Conservation (phyloP, 2,797 vertebrate genomes). For the Labeo calbasu region DNA sequence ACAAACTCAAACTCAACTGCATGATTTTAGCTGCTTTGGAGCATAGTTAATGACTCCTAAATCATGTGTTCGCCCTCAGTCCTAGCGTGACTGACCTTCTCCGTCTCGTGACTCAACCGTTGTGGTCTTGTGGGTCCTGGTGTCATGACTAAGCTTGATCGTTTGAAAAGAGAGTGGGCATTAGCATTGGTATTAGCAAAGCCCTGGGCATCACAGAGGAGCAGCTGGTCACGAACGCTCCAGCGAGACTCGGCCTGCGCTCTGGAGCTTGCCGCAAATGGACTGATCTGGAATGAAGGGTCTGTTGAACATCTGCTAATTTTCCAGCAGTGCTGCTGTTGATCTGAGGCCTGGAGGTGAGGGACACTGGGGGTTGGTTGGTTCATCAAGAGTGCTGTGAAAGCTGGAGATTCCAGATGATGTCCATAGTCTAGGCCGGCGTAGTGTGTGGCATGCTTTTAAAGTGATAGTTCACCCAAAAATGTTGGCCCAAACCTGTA, state of each 20-base stretch:
- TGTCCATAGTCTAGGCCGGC: not conserved
- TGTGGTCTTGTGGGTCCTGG: slow-evolving; percentile 73
- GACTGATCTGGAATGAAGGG: slow-evolving; percentile 65
- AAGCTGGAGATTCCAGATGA: slow-evolving; percentile 28
- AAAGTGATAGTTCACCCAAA: not conserved
- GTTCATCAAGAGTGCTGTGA: slow-evolving; percentile 62
- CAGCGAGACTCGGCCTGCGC: slow-evolving; percentile 50
- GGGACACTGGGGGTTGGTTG: slow-evolving; percentile 26
- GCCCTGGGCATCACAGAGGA: slow-evolving; percentile 64
- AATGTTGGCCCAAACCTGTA: not conserved
- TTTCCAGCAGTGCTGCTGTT: slow-evolving; percentile 72
- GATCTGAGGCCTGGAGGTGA: slow-evolving; percentile 69
- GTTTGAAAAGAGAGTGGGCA: slow-evolving; percentile 55
- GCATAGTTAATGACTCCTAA: slow-evolving; percentile 8
- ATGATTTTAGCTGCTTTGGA: not conserved
- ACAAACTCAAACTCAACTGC: slow-evolving; percentile 4
- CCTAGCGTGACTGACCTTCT: slow-evolving; percentile 71
- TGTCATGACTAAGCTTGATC: slow-evolving; percentile 60
- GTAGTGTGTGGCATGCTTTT: not conserved
- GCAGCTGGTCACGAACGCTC: slow-evolving; percentile 75
- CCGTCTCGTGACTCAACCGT: slow-evolving; percentile 75
- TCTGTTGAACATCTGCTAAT: slow-evolving; percentile 79
- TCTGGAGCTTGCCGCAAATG: slow-evolving; percentile 68
- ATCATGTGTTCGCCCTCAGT: slow-evolving; percentile 4
- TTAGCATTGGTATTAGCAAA: slow-evolving; percentile 55